A percentile compares a stretch with the other conserved stretches of the same genome.
phyloP scores from a whole-genome alignment of 2,888 invertebrate species.

The Dromius quadrimaculatus region DNA sequence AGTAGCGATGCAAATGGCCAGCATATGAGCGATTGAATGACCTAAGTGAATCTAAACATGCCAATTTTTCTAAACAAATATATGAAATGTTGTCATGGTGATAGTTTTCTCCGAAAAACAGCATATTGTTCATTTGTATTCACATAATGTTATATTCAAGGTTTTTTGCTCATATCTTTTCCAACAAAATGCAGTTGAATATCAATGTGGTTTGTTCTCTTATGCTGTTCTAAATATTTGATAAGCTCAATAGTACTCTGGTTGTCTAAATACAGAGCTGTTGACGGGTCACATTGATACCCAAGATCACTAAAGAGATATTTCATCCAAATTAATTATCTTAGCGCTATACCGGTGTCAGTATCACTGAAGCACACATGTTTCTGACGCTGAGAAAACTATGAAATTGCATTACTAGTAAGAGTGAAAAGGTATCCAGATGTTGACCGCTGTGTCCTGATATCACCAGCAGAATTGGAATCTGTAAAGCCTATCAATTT shows the following conservation, averaged over 20 bases:
- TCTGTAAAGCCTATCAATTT: background rate
- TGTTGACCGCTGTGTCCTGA: background rate
- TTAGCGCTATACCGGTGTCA: slow-evolving; percentile 57
- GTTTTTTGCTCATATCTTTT: background rate
- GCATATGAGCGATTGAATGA: too few relatives aligned
- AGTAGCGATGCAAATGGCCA: too few relatives aligned
- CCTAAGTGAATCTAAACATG: too few relatives aligned
- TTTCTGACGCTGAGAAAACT: slow-evolving; percentile 57
- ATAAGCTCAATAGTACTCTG: slow-evolving; percentile 15
- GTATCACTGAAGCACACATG: slow-evolving; percentile 57
- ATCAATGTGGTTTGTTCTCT: background rate
- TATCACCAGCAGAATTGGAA: background rate
- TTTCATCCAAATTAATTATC: slow-evolving; percentile 56
- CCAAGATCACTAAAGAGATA: background rate
- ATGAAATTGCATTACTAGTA: slow-evolving; percentile 55
- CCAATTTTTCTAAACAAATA: too few relatives aligned
- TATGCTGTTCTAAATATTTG: background rate
- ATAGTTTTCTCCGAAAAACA: too few relatives aligned
- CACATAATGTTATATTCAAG: too few relatives aligned
- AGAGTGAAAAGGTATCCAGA: slow-evolving; percentile 55
- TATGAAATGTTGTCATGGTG: too few relatives aligned
- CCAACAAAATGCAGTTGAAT: background rate
- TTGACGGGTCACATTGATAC: background rate
- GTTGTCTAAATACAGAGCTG: background rate
- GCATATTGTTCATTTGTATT: too few relatives aligned